These are phyloP conservation scores for Patella ulyssiponensis DNA, from an alignment of 2,888 invertebrate genomes.

Conservation along the genomic window DNA sequence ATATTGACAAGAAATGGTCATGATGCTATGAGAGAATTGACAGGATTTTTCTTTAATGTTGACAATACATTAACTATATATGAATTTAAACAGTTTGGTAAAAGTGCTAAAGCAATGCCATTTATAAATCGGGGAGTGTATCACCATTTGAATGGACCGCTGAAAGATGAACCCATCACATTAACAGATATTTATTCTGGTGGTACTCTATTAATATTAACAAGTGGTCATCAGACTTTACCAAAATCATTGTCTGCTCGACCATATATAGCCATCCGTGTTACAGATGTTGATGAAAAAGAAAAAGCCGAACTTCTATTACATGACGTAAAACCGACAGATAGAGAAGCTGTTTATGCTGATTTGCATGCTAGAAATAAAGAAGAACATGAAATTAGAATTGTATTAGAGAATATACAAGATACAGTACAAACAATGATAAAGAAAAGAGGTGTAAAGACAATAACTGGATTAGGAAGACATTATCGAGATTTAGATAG, in stretches of 20 bases:
- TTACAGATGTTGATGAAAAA: constrained; percentile 68
- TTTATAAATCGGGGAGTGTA: constrained; percentile 67
- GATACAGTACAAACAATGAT: constrained; percentile 62
- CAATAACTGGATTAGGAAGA: constrained; percentile 62
- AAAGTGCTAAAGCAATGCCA: constrained; percentile 71
- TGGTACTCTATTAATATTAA: constrained; percentile 54
- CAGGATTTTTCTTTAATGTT: constrained; percentile 70
- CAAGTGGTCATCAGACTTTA: constrained; percentile 59
- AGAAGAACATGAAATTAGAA: constrained; percentile 49
- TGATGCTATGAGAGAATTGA: constrained; percentile 70
- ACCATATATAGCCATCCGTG: constrained; percentile 51
- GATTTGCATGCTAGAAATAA: constrained; percentile 53
- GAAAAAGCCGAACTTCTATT: constrained; percentile 58
- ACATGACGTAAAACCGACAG: constrained; percentile 41
- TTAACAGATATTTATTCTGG: constrained; percentile 66
- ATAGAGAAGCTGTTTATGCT: constrained; percentile 48
- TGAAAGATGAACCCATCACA: constrained; percentile 59
- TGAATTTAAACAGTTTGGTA: constrained; percentile 71
- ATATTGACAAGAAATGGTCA: constrained; percentile 69
- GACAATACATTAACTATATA: constrained; percentile 71
- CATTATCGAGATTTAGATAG: constrained; percentile 57
- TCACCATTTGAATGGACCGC: constrained; percentile 50
- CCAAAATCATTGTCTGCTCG: constrained; percentile 60
- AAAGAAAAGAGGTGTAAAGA: constrained; percentile 64
- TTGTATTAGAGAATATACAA: constrained; percentile 54